Evolutionary conservation across 2,113 vertebrate genomes (phyloP), one percentile per base, ranked within the genome.

Genomic region (Mionectes macconnelli): DNA sequence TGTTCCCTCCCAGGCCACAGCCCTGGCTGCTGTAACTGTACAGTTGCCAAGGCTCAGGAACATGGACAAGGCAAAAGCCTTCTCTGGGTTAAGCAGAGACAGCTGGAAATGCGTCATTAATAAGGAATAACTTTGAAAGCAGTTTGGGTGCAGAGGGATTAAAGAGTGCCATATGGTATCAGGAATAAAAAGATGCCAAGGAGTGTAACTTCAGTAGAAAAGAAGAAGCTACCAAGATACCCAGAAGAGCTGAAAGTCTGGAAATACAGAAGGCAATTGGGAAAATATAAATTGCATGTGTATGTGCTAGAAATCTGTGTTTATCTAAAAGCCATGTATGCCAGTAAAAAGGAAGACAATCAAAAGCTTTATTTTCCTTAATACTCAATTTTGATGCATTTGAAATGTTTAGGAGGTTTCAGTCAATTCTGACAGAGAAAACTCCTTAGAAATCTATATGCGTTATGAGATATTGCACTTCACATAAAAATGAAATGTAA

Each of bases 61-160:
- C 24, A 37, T 33, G 27, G 24, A 68, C 13, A 2, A 1, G 2
- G 45, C 78, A 80, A 89, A 87, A 92, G 63, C 67, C 37, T 69
- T 88, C 31, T 12, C 5, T 91, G 62, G 77, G n/a, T 60, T 89
- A 87, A 82, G 84, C 0, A 73, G 74, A 93, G 73, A 76, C 67
- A 91, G 85, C 90, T 94, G 72, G 85, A 90, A 96, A 84, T 85
- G 62, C 64, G 57, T 94, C 78, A 69, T 86, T 90, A 93, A 69
- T 86, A 77, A 92, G 50, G 85, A 95, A 62, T 66, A 93, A 91
- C 85, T 93, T 88, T 52, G 69, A 79, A 87, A 91, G 90, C 50
- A 72, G 70, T 93, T 90, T 94, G 88, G 57, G 62, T 85, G 50
- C 37, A 88, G 72, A 64, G 37, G 75, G 72, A 92, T 94, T 96